Evolutionary conservation across 2,797 vertebrate species (phyloP).

Genomic region (Morus bassanus): DNA sequence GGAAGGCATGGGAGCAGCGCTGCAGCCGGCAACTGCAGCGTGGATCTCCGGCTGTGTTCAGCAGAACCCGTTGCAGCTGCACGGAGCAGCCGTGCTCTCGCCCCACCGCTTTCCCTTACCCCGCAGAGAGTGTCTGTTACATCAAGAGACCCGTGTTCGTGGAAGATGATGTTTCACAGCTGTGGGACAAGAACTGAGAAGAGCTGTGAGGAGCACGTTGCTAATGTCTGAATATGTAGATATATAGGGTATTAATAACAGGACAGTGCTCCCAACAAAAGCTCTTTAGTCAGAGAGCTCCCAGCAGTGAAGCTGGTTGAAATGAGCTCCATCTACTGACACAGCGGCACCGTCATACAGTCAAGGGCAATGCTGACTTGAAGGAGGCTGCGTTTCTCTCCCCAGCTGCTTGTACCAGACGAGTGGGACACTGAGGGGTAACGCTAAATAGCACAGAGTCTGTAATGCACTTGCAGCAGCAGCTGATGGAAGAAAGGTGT

Average conservation of each 20-base stretch:
- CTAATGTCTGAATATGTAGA: neutral
- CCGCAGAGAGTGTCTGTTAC: neutral
- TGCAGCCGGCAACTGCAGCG: fast-evolving
- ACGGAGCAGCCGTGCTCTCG: fast-evolving
- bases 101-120: fast-evolving
- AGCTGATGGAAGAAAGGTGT: neutral
- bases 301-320: neutral
- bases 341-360: neutral
- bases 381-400: fast-evolving
- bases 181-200: neutral
- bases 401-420: fast-evolving
- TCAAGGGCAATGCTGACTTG: neutral
- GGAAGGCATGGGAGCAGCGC: fast-evolving
- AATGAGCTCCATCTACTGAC: neutral
- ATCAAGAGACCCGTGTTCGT: fast-evolving
- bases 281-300: neutral
- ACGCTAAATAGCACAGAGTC: neutral
- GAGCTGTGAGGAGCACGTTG: neutral
- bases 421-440: neutral
- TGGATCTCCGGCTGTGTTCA: neutral
- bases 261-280: neutral
- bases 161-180: neutral
- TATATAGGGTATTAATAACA: neutral
- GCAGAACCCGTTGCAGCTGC: neutral
- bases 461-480: neutral